Percentiles rank a stretch among this genome's conserved stretches.
Conservation (phyloP, 2,113 vertebrate genomes). For the Nyctibius bracteatus region DNA sequence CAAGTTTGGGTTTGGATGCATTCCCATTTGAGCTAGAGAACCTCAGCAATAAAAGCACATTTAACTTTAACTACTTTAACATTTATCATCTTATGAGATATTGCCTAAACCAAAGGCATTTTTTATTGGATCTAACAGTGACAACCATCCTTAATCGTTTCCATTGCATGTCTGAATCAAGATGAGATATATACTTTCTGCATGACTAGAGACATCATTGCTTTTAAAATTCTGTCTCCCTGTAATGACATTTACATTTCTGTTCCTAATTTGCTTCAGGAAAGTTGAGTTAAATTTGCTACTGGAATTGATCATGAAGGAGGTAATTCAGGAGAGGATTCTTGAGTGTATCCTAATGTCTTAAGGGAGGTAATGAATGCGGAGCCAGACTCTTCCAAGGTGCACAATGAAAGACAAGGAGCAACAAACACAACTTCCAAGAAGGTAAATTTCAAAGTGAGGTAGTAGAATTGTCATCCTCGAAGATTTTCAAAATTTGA, state of each 20-base stretch:
- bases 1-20: not conserved
- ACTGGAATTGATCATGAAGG: not conserved
- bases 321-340: not conserved
- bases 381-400: not conserved
- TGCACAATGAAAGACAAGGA: not conserved
- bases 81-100: not conserved
- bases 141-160: not conserved
- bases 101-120: not conserved
- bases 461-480: not conserved
- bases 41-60: not conserved
- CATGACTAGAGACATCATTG: not conserved
- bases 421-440: not conserved
- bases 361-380: not conserved
- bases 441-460: not conserved
- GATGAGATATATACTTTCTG: not conserved
- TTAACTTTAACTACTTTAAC: not conserved
- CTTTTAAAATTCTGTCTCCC: not conserved
- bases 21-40: not conserved
- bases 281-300: not conserved
- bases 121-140: not conserved
- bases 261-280: not conserved
- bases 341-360: not conserved
- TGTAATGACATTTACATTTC: not conserved
- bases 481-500: not conserved
- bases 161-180: not conserved